Evolutionary conservation across 35 echinoderm and acorn worm species (phyloP).

Genomic region (Ptychodera flava): DNA sequence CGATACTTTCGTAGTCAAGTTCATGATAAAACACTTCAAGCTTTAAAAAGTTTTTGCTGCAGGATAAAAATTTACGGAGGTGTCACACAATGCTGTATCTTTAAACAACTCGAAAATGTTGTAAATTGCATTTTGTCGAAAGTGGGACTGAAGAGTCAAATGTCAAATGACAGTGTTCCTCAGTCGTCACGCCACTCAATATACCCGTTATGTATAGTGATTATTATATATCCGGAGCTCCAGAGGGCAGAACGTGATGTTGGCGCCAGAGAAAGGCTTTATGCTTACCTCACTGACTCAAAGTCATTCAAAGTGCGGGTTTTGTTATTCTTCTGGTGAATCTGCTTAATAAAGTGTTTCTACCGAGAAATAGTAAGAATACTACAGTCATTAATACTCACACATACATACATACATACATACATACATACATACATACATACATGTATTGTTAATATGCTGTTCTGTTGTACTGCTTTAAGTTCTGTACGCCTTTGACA

Average conservation of each 20-base stretch:
- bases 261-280: not conserved
- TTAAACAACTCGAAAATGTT: no score
- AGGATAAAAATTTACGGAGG: not conserved
- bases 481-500: no score
- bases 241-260: not conserved
- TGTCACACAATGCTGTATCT: not conserved
- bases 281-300: not conserved
- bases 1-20: not conserved
- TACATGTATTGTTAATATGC: no score
- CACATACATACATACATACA: not conserved
- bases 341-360: not conserved
- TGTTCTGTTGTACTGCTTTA: no score
- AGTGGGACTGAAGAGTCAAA: not conserved
- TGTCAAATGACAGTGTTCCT: not conserved
- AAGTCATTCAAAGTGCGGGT: not conserved
- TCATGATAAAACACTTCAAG: not conserved
- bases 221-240: not conserved
- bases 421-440: no score
- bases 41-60: not conserved
- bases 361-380: not conserved
- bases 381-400: not conserved
- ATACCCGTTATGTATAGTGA: not conserved
- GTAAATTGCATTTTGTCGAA: not conserved
- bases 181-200: not conserved
- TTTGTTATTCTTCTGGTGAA: not conserved